phyloP scores from a whole-genome alignment of 2,888 invertebrate species.

The Trilocha varians region DNA sequence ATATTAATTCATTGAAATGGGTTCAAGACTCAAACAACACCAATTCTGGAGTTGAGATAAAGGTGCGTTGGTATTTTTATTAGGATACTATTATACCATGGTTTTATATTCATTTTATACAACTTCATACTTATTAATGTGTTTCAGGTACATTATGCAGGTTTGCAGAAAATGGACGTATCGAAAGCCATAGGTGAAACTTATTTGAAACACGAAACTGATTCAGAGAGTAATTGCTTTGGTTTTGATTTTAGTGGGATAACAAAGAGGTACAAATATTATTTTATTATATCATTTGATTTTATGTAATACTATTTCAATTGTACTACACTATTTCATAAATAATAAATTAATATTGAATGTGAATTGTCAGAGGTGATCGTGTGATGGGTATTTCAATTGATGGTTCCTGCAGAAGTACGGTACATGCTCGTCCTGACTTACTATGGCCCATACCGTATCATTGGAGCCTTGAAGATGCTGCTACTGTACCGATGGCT shows the following conservation, averaged over 20 bases:
- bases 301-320: background rate
- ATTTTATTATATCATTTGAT: background rate
- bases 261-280: conserved; percentile 20
- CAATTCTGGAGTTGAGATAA: conserved; percentile 12
- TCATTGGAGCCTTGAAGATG: conserved; percentile 79
- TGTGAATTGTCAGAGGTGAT: conserved; percentile 57
- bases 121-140: background rate
- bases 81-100: background rate
- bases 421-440: conserved; percentile 56
- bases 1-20: conserved; percentile 20
- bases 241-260: conserved; percentile 40
- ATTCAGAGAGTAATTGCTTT: conserved; percentile 8
- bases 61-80: conserved; percentile 13
- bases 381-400: conserved; percentile 76
- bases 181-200: conserved; percentile 16
- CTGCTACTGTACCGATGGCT: conserved; percentile 83
- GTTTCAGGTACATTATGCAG: conserved; percentile 24
- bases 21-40: conserved; percentile 9
- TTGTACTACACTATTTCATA: background rate
- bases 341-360: background rate
- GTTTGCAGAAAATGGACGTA: conserved; percentile 20
- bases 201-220: background rate
- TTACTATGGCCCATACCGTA: conserved; percentile 78
- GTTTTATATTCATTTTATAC: background rate
- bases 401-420: conserved; percentile 62